Evolutionary conservation across 2,888 invertebrate genomes (phyloP), one percentile per base, ranked within the genome.

Genomic region (Strigamia transsilvanica): DNA sequence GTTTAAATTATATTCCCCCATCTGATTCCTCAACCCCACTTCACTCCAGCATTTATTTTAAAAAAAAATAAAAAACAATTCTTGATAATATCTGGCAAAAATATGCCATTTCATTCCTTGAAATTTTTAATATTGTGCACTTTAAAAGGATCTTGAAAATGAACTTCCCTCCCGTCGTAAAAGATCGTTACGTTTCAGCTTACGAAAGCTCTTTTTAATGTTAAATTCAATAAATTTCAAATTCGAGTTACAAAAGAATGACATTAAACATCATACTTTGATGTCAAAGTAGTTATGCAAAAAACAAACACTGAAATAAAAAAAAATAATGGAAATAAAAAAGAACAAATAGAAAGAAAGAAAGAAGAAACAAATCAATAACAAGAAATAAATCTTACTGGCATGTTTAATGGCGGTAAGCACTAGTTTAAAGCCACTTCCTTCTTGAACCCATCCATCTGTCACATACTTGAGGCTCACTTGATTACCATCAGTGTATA

Each of bases 401-500:
- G 82, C 34, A 18, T 96, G 96, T 89, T 96, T 97, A 87, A 96
- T 94, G 86, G 96, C 95, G 84, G 97, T 97, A 90, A 97, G 95
- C 89, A 97, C 93, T 87, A 97, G 92, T 87, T 94, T 94, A 91
- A 97, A 97, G 86, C 96, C 96, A 89, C 96, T 96, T 86, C 93
- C 92, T 88, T 94, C 94, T 84, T 95, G 95, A 85, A 96, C 96
- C 95, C 96, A 96, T 87, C 92, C 93, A 90, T 97, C 96, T 81
- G 97, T 96, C 87, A 95, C 94, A 90, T 96, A 97, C 89, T 94
- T 95, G 86, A 97, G 91, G 82, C 96, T 97, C 87, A 97, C 95
- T 90, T 95, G 96, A 91, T 96, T 97, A 88, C 96, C 95, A 87
- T 95, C 92, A 83, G 96, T 97, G 90, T 94, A 94, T 89, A 96